phyloP scores from a whole-genome alignment of 2,888 invertebrate species.

The Drosophila cognata region DNA sequence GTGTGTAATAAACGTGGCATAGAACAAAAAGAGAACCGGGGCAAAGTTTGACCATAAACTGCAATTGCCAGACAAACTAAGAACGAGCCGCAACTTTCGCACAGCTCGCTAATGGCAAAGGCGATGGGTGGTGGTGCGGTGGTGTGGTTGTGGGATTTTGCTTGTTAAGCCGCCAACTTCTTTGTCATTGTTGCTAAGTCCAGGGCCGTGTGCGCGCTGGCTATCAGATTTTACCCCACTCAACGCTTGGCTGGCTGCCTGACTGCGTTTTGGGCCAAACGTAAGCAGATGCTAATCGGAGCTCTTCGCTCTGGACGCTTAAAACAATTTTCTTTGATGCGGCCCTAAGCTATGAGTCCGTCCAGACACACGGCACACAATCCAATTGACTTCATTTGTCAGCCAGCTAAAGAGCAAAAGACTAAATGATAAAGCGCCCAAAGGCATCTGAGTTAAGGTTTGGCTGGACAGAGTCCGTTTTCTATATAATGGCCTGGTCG shows the following conservation, averaged over 20 bases:
- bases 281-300: slow-evolving; percentile 74
- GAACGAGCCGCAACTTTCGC: slow-evolving; percentile 46
- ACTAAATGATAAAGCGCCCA: slow-evolving; percentile 69
- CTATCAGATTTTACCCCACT: slow-evolving; percentile 40
- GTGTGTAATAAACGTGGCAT: slow-evolving; percentile 74
- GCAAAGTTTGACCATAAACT: slow-evolving; percentile 72
- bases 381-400: slow-evolving; percentile 80
- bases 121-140: neutral
- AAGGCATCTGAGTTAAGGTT: slow-evolving; percentile 18
- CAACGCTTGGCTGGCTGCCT: slow-evolving; percentile 33
- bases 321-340: slow-evolving; percentile 81
- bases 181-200: slow-evolving; percentile 55
- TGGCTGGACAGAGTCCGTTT: slow-evolving; percentile 57
- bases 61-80: slow-evolving; percentile 67
- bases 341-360: slow-evolving; percentile 17
- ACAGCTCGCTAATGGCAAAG: slow-evolving; percentile 41
- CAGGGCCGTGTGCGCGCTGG: slow-evolving; percentile 26
- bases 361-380: slow-evolving; percentile 52
- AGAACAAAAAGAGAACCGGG: slow-evolving; percentile 9
- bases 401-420: slow-evolving; percentile 58
- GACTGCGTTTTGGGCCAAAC: slow-evolving; percentile 16
- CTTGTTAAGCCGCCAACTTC: slow-evolving; percentile 69
- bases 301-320: slow-evolving; percentile 60
- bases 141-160: slow-evolving; percentile 16
- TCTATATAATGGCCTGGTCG: slow-evolving; percentile 52